Evolutionary conservation across 2,113 vertebrate genomes (phyloP), one percentile per base, ranked within the genome.

Genomic region (Cephalopholis sonnerati): DNA sequence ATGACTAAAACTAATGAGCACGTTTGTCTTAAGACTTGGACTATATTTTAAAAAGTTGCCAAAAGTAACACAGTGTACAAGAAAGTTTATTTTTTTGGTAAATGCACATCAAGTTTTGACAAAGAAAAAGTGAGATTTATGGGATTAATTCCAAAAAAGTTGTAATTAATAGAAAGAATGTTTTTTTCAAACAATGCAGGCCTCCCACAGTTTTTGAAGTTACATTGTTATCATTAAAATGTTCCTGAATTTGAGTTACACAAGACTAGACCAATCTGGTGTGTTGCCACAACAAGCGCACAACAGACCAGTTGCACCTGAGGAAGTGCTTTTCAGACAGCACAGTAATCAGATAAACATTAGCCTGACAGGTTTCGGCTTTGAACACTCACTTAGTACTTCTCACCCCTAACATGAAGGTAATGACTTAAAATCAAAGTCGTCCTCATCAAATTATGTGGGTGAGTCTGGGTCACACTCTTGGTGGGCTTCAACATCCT

Each of bases 371-470:
- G 91, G n/a, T 84, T 91, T 84, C 25, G 25, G 53, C 91, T 93
- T 93, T 92, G 90, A 93, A 92, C 91, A 91, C 92, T 88, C 90
- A 93, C 91, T 93, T 84, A 91, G 90, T 93, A 85, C 85, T 83
- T 95, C 92, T 87, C 89, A 91, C 92, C 92, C 86, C 44, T 10
- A 82, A 84, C 82, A 81, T 81, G 83, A 87, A 88, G 87, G 86
- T 81, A 92, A 91, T 84, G 82, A 88, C 80, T 53, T 67, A 57
- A 59, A 93, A 92, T 89, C 91, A 90, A 93, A 94, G 92, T 87
- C 86, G 92, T 87, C 87, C 87, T 92, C 92, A 90, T 91, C 91
- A 90, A 83, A 83, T 85, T 57, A 75, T 72, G 79, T 51, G 82
- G 84, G 74, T 55, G 82, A 72, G 84, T 65, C 67, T 39, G 13